Base-by-base conservation (phyloP, 1,140 invertebrate genomes). In the Tetragonula clypearis region DNA sequence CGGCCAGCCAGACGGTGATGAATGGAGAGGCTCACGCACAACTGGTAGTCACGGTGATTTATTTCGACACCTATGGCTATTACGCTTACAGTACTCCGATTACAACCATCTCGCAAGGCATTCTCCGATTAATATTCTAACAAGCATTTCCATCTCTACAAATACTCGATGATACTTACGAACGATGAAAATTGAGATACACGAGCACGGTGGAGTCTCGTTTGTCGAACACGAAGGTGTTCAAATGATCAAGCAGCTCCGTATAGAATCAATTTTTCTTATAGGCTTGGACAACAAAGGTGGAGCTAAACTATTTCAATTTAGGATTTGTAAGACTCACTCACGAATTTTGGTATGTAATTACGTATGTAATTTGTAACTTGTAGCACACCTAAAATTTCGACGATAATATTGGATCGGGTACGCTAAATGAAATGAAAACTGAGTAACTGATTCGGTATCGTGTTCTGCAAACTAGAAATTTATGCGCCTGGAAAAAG, bases 11-110 rank as follows among this genome's bases (percentile, higher is more conserved):
- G 79, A 85, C 85, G 60, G 19, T 85, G 85, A 73, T 74, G 85
- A 89, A 89, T 87, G 88, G 82, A 76, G 41, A 76, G 58, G 65
- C 79, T 87, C 85, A 90, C 88, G 86, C 88, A 85, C 76, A 80
- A 58, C 82, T 87, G 74, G 53, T 66, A 21, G 30, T 79, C 74
- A 87, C 72, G 68, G 65, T 75, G 78, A 87, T 89, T 83, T 82
- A 89, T 75, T 74, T 30, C 53, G 62, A 84, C 75, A 49, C 81
- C n/a, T 72, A 74, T 41, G 77, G 60, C 69, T 66, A 80, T 85
- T 85, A 66, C 55, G 15, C 56, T 79, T 85, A 87, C 79, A 75
- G 72, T 53, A 21, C 41, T 41, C 88, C 75, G 23, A 79, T 90
- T 68, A 82, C 76, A 15, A 85, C 11, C 66, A 77, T 30, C 53